phyloP scores from a whole-genome alignment of 2,888 invertebrate species.

The Aphodius sticticus region DNA sequence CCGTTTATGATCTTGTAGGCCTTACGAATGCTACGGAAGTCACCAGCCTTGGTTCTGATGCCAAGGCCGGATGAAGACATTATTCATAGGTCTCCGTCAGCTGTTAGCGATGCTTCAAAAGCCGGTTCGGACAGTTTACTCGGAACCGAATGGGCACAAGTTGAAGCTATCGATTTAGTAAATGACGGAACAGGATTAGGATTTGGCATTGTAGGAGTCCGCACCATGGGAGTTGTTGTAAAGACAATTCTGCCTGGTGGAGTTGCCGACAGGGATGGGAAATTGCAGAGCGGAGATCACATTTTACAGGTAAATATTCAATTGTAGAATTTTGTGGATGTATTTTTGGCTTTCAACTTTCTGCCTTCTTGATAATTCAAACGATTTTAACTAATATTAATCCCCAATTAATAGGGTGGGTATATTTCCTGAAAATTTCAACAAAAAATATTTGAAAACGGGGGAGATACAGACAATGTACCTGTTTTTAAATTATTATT shows the following conservation, averaged over 20 bases:
- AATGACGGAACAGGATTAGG: slow-evolving; percentile 98
- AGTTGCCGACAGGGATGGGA: slow-evolving; percentile 96
- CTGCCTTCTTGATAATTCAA: background rate
- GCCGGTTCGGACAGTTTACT: slow-evolving; percentile 76
- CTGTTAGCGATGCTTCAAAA: slow-evolving; percentile 73
- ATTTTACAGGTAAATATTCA: slow-evolving; percentile 84
- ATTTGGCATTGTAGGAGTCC: slow-evolving; percentile 97
- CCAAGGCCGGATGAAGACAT: slow-evolving; percentile 58
- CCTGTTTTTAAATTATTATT: too few relatives aligned
- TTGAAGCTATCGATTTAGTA: slow-evolving; percentile 95
- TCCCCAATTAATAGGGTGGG: too few relatives aligned
- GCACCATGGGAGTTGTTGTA: slow-evolving; percentile 98
- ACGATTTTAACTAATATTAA: too few relatives aligned
- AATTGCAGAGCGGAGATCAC: slow-evolving; percentile 96
- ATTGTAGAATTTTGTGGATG: background rate
- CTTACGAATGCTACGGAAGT: slow-evolving; percentile 77
- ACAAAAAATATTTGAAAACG: too few relatives aligned
- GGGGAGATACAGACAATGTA: too few relatives aligned
- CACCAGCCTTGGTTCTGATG: slow-evolving; percentile 74
- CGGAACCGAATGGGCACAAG: slow-evolving; percentile 93
- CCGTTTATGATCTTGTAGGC: slow-evolving; percentile 56
- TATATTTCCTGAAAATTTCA: too few relatives aligned
- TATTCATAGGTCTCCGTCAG: slow-evolving; percentile 67
- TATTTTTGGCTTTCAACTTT: background rate
- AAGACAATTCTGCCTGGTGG: slow-evolving; percentile 98